phyloP scores from a whole-genome alignment of 2,888 invertebrate species.

The Andrena minutula region DNA sequence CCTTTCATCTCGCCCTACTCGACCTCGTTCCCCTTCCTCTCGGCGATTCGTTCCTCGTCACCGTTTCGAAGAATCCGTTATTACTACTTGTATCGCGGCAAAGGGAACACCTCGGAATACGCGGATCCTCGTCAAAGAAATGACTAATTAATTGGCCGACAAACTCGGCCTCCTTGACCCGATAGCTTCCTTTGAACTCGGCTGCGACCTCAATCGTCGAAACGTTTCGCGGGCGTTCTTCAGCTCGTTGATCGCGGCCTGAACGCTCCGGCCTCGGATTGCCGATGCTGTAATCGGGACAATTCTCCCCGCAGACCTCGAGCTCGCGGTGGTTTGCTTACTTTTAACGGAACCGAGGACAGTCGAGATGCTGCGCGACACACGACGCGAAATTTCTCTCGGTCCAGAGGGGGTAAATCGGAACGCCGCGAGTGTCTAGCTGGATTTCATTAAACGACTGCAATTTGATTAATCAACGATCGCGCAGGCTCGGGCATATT shows the following conservation, averaged over 20 bases:
- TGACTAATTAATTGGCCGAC: slow-evolving; percentile 63
- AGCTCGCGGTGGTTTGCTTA: too few relatives aligned
- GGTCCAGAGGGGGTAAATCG: neutral
- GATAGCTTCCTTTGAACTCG: slow-evolving; percentile 40
- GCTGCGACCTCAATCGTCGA: slow-evolving; percentile 15
- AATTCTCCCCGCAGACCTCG: too few relatives aligned
- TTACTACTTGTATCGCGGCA: slow-evolving; percentile 56
- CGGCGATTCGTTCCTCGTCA: neutral
- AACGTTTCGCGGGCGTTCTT: slow-evolving; percentile 17
- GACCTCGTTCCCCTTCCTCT: slow-evolving; percentile 39
- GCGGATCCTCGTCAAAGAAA: slow-evolving; percentile 49
- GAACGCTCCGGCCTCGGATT: neutral
- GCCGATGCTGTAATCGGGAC: too few relatives aligned
- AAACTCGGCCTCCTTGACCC: slow-evolving; percentile 48
- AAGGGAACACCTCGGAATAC: slow-evolving; percentile 46
- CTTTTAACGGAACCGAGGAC: neutral
- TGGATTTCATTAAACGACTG: slow-evolving; percentile 46
- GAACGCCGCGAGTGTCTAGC: neutral
- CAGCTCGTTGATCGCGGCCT: slow-evolving; percentile 1
- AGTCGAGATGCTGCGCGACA: neutral
- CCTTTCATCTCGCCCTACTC: slow-evolving; percentile 32
- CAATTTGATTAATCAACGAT: slow-evolving; percentile 44
- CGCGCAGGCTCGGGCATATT: slow-evolving; percentile 5
- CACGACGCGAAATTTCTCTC: neutral
- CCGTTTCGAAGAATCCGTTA: slow-evolving; percentile 38